Evolutionary conservation across 2,113 vertebrate species (phyloP), one percentile per base, ranked within the genome.

Genomic region (Hippocampus barbouri): DNA sequence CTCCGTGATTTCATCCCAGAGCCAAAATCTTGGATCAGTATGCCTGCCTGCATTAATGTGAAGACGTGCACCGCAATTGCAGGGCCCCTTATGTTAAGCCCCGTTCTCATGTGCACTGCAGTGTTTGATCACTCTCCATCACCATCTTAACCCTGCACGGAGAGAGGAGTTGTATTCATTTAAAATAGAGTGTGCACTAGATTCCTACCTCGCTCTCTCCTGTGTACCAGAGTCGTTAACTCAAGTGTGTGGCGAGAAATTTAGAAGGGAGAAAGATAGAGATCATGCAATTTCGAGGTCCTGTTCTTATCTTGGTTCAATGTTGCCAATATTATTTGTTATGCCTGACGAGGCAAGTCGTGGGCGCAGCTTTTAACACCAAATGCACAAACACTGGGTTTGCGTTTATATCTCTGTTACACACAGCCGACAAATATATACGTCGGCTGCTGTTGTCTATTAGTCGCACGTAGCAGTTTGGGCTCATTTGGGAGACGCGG

Each of bases 1-100:
- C 67, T 79, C 60, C 1, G 77, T 76, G 73, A 81, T 85, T 85
- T 77, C 76, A 83, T 82, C 87, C 86, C 82, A 78, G 68, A 79
- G 75, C 66, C 73, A 23, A 83, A 61, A 82, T 81, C 79, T 56
- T 30, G 73, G 75, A 90, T 90, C 83, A 80, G 88, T 88, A 88
- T 56, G 69, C 57, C 80, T 67, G 68, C 71, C 71, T 76, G 76
- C 84, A 88, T 86, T 90, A 87, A 89, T 90, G 75, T 30, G 20
- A 85, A 88, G 83, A 87, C 76, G 75, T 79, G 79, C 77, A 69
- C 70, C 23, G 73, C 12, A 20, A 59, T 56, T 21, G 20, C 68
- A 73, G 75, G 83, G 73, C 72, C 75, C 73, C 79, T 83, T 75
- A 84, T n/a, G 79, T 79, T 85, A 82, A 75, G 30, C 81, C 79